Base-by-base conservation (phyloP, 2,113 vertebrate species). In the Eira barbara region DNA sequence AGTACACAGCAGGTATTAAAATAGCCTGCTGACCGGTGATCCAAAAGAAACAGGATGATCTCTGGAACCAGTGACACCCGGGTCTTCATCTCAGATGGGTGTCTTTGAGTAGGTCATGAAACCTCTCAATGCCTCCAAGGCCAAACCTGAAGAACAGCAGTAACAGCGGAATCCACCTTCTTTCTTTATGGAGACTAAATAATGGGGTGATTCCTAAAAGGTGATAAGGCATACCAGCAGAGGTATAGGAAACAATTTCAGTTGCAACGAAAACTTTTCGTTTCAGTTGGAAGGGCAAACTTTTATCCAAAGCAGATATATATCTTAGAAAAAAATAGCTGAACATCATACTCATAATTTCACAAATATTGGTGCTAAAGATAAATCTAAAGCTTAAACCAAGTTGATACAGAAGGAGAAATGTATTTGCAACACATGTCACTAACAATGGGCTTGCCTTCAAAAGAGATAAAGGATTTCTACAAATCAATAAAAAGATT, bases 361-460 rank as follows among this genome's bases (percentile, higher is more conserved):
- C 59, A 89, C 34, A 96, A 91, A 59, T 45, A 88, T 47, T 87
- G 74, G 27, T 57, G 69, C 27, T 79, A 67, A 95, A 84, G 55
- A 80, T 61, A 94, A 90, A 93, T 76, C n/a, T 92, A 89, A 95
- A 80, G 49, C 80, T 85, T 82, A 69, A 93, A 49, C n/a, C 89
- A 85, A 83, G 74, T 55, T 55, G 52, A 63, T 27, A 84, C 17
- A 85, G 29, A 71, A 5, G 49, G 18, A 27, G 14, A 93, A 90
- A 76, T 34, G 91, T 89, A 69, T 76, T 55, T 89, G 23, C 13
- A 84, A 67, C 11, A 65, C 42, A 63, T 14, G 3, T 65, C 81
- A 45, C 34, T 21, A 93, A 63, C 9, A 79, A 95, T 91, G 11
- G 47, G 31, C 25, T 76, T 49, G 3, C 79, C 27, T 76, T 17